phyloP scores from a whole-genome alignment of 1,140 invertebrate genomes.

The Lanistes nyassanus region DNA sequence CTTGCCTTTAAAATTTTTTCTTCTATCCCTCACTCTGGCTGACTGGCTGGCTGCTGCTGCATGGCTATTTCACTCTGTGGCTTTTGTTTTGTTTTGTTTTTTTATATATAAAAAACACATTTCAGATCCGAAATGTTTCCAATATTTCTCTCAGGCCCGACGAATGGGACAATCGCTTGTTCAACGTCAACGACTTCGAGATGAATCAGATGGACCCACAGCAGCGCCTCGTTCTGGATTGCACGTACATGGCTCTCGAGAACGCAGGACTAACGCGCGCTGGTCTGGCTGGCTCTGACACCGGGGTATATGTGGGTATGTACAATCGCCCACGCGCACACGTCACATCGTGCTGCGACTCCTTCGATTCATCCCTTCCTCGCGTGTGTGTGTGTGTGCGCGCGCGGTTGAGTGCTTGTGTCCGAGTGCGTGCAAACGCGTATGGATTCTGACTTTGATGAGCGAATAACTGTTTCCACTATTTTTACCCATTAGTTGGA shows the following conservation, averaged over 20 bases:
- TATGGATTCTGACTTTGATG: no score
- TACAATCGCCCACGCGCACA: not conserved
- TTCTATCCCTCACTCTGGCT: no score
- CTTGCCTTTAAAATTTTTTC: no score
- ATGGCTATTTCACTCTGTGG: no score
- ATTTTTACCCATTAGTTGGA: no score
- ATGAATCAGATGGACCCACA: conserved; percentile 47
- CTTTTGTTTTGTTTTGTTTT: not conserved
- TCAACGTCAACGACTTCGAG: conserved; percentile 46
- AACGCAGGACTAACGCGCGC: conserved; percentile 42
- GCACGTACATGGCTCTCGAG: conserved; percentile 47
- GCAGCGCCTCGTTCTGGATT: conserved; percentile 45
- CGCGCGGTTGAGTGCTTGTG: no score
- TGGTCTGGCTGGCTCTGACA: conserved; percentile 37
- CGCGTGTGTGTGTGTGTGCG: not conserved
- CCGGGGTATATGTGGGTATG: conserved; percentile 46
- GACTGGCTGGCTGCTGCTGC: no score
- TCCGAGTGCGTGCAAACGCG: no score
- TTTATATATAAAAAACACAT: no score
- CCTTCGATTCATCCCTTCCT: no score
- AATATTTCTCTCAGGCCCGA: conserved; percentile 16
- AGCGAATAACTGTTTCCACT: no score
- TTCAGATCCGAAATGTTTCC: no score
- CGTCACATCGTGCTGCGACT: not conserved
- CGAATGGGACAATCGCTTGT: conserved; percentile 33